These are phyloP conservation scores for Oedothorax gibbosus DNA, from an alignment of 1,140 invertebrate genomes.

Conservation along the genomic window DNA sequence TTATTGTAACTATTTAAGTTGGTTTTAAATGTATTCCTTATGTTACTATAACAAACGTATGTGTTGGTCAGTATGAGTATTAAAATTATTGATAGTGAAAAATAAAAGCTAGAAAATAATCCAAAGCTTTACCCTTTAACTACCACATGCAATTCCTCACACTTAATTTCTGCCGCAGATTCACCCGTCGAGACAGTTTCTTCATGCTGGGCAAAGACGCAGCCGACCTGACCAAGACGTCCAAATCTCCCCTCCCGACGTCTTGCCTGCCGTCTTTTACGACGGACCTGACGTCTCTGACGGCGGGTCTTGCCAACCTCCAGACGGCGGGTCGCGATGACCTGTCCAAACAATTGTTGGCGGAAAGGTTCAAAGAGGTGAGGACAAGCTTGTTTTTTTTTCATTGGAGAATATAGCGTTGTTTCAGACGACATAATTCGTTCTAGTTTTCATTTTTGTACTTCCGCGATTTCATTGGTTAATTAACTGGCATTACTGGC, in stretches of 20 bases:
- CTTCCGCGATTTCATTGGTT: too few species aligned
- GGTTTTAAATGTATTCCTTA: too few species aligned
- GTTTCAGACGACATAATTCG: too few species aligned
- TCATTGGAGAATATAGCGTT: too few species aligned
- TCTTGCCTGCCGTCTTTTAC: background rate
- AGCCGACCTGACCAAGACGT: background rate
- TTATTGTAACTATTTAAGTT: too few species aligned
- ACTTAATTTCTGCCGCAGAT: background rate
- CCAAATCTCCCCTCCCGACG: background rate
- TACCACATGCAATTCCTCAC: background rate
- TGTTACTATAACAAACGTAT: too few species aligned
- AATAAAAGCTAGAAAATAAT: too few species aligned
- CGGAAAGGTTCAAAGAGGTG: conserved; percentile 48
- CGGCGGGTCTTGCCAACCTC: background rate
- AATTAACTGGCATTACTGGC: too few species aligned
- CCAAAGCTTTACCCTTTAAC: too few species aligned
- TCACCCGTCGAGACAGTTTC: conserved; percentile 39
- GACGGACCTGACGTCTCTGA: background rate
- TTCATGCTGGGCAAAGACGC: conserved; percentile 47
- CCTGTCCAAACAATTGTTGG: background rate
- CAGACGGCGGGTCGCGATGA: background rate
- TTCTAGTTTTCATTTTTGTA: too few species aligned
- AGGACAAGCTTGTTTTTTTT: background rate
- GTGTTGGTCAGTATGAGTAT: too few species aligned
- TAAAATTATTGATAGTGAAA: too few species aligned